Base-by-base conservation (phyloP, 1,140 invertebrate genomes). In the Dryas iulia region DNA sequence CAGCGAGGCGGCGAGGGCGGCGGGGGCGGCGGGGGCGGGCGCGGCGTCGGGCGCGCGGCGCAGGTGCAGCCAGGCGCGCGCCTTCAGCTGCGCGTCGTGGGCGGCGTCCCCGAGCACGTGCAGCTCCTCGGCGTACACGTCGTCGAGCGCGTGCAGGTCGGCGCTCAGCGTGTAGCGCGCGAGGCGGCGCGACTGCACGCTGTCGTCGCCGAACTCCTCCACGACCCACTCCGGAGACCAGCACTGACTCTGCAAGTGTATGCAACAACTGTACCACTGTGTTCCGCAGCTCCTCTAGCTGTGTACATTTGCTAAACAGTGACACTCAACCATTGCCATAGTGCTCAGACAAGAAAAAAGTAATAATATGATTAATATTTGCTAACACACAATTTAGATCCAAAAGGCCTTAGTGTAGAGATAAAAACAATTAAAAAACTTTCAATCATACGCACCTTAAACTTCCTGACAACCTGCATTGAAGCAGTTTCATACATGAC, bases 361-460 rank as follows among this genome's bases (percentile, higher is more conserved):
- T n/a, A n/a, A n/a, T n/a, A n/a, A n/a, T n/a, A n/a, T n/a, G n/a
- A n/a, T n/a, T n/a, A n/a, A n/a, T n/a, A n/a, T n/a, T n/a, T n/a
- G n/a, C n/a, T n/a, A n/a, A n/a, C n/a, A n/a, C n/a, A n/a, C n/a
- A n/a, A n/a, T n/a, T n/a, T n/a, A n/a, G n/a, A n/a, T n/a, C n/a
- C n/a, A n/a, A n/a, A n/a, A n/a, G n/a, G n/a, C n/a, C n/a, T n/a
- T n/a, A n/a, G n/a, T n/a, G n/a, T n/a, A n/a, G n/a, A n/a, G n/a
- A n/a, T n/a, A n/a, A n/a, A n/a, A n/a, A n/a, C n/a, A n/a, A n/a
- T n/a, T n/a, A n/a, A n/a, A n/a, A n/a, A n/a, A n/a, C n/a, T n/a
- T n/a, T n/a, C n/a, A n/a, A n/a, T n/a, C n/a, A 23, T n/a, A n/a
- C 57, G 53, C 53, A 89, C 87, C 79, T 89, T 89, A 21, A 80